phyloP scores from a whole-genome alignment of 1,140 invertebrate genomes.

The Trialeurodes vaporariorum region DNA sequence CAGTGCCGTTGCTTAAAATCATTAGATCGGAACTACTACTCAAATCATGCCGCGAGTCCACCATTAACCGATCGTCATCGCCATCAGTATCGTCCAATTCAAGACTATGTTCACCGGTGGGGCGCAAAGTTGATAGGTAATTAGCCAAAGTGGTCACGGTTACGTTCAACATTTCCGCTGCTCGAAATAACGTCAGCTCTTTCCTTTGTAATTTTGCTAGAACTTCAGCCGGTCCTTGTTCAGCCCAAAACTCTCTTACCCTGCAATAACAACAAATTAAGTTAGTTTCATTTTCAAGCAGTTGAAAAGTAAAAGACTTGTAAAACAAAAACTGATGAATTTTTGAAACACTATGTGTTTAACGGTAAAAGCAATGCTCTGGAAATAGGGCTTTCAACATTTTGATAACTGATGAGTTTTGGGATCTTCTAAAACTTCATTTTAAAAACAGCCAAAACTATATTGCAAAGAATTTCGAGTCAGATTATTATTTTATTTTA shows the following conservation, averaged over 20 bases:
- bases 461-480: no score
- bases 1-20: not conserved
- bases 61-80: slow-evolving; percentile 34
- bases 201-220: slow-evolving; percentile 54
- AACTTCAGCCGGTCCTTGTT: slow-evolving; percentile 57
- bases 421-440: no score
- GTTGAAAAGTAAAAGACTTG: not conserved
- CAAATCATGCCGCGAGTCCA: slow-evolving; percentile 22
- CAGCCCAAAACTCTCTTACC: slow-evolving; percentile 62
- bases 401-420: no score
- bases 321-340: not conserved
- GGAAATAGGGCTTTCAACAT: no score
- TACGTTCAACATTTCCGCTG: slow-evolving; percentile 58
- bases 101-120: slow-evolving; percentile 16
- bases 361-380: no score
- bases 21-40: not conserved
- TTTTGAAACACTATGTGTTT: no score
- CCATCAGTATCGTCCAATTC: slow-evolving; percentile 33
- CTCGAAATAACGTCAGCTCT: slow-evolving; percentile 53
- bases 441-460: no score
- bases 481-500: no score
- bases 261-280: slow-evolving; percentile 35
- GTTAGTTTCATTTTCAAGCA: slow-evolving; percentile 4
- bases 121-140: slow-evolving; percentile 47
- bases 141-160: slow-evolving; percentile 56